These are phyloP conservation scores for Aleiodes sp. DNA, from an alignment of 1,140 invertebrate genomes.

Conservation along the genomic window DNA sequence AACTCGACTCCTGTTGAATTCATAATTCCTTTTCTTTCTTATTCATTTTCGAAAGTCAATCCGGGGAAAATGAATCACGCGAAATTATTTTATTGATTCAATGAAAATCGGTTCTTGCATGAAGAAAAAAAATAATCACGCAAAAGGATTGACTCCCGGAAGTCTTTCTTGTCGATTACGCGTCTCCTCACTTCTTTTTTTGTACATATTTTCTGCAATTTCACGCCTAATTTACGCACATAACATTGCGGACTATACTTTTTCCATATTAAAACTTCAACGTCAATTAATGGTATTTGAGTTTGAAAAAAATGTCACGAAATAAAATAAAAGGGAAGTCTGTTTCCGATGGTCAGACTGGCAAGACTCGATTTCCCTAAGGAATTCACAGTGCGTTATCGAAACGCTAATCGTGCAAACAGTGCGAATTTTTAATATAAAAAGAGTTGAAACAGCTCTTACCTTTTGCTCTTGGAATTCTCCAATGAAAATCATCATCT, in stretches of 20 bases:
- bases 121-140: background rate
- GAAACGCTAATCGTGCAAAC: constrained; percentile 16
- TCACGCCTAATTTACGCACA: background rate
- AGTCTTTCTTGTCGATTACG: background rate
- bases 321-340: background rate
- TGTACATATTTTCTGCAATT: background rate
- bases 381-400: constrained; percentile 28
- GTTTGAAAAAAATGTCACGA: background rate
- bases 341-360: constrained; percentile 11
- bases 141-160: constrained; percentile 8
- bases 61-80: background rate
- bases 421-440: background rate
- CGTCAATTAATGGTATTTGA: constrained; percentile 4
- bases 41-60: background rate
- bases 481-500: constrained; percentile 33
- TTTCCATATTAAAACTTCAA: background rate
- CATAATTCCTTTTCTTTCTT: background rate
- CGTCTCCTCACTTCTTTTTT: background rate
- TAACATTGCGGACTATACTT: too few species aligned
- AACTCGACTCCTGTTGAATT: background rate
- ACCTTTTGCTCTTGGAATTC: constrained; percentile 23
- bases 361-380: constrained; percentile 40
- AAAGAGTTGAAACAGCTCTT: background rate
- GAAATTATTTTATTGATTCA: constrained; percentile 24
- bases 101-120: constrained; percentile 20